phyloP scores from a whole-genome alignment of 2,888 invertebrate genomes.

The Apamea monoglypha region DNA sequence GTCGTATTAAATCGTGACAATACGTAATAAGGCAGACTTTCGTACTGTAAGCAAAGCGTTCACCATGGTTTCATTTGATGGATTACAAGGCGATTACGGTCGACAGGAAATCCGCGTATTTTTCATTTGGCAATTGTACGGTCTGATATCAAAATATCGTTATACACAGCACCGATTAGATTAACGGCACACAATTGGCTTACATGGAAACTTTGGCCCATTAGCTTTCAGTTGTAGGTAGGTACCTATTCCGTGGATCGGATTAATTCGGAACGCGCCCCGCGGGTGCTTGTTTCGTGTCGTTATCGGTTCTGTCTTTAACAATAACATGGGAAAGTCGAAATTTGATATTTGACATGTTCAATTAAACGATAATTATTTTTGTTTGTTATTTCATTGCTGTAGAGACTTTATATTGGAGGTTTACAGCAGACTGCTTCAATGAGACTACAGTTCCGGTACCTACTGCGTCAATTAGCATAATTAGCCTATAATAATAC shows the following conservation, averaged over 20 bases:
- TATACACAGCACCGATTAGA: constrained; percentile 88
- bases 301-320: constrained; percentile 79
- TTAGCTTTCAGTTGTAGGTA: constrained; percentile 76
- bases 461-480: background rate
- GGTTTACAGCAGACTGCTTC: background rate
- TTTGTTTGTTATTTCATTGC: background rate
- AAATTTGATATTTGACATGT: constrained; percentile 78
- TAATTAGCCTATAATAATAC: background rate
- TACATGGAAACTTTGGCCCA: constrained; percentile 86
- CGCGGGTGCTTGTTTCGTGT: constrained; percentile 79
- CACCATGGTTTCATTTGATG: constrained; percentile 85
- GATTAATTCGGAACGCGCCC: constrained; percentile 83
- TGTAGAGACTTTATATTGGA: background rate
- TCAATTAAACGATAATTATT: constrained; percentile 28
- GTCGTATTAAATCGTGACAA: constrained; percentile 83
- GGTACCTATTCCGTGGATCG: constrained; percentile 78
- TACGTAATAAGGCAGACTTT: constrained; percentile 78
- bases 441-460: background rate
- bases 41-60: constrained; percentile 76
- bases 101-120: constrained; percentile 88
- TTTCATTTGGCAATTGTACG: constrained; percentile 89
- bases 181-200: constrained; percentile 87
- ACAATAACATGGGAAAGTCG: constrained; percentile 75
- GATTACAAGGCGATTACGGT: constrained; percentile 87
- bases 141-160: constrained; percentile 85